Evolutionary conservation across 1,140 invertebrate species (phyloP).

Genomic region (Aricia agestis): DNA sequence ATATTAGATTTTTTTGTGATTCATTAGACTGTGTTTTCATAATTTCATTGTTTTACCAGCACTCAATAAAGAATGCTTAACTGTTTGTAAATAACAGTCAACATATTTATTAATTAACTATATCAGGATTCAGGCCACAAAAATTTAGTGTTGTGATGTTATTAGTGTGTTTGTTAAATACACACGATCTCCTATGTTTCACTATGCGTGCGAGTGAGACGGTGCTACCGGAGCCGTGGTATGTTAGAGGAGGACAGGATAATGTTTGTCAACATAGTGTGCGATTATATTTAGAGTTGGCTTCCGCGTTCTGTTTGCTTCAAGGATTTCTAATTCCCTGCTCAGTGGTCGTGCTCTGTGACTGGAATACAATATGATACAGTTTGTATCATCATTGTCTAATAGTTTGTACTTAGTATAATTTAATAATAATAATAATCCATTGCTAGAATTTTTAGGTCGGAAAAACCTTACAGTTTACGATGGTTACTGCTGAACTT

Average conservation of each 20-base stretch:
- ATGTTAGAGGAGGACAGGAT: slow-evolving; percentile 30
- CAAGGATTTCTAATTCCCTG: slow-evolving; percentile 24
- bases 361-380: no score
- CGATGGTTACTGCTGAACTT: no score
- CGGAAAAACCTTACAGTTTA: no score
- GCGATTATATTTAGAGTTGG: slow-evolving; percentile 39
- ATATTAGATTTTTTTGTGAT: no score
- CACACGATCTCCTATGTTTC: background rate
- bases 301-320: slow-evolving; percentile 39
- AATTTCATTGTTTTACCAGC: no score
- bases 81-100: no score
- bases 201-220: slow-evolving; percentile 28
- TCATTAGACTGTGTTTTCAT: no score
- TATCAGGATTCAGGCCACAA: background rate
- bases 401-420: background rate
- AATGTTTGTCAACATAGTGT: slow-evolving; percentile 51
- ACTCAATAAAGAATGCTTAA: no score
- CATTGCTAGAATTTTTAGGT: no score
- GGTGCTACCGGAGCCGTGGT: background rate
- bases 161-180: background rate
- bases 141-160: background rate
- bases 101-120: background rate
- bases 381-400: background rate
- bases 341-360: slow-evolving; percentile 2
- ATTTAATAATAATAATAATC: no score